These are phyloP conservation scores for Drosophila littoralis DNA, from an alignment of 1,140 invertebrate genomes.

Conservation along the genomic window DNA sequence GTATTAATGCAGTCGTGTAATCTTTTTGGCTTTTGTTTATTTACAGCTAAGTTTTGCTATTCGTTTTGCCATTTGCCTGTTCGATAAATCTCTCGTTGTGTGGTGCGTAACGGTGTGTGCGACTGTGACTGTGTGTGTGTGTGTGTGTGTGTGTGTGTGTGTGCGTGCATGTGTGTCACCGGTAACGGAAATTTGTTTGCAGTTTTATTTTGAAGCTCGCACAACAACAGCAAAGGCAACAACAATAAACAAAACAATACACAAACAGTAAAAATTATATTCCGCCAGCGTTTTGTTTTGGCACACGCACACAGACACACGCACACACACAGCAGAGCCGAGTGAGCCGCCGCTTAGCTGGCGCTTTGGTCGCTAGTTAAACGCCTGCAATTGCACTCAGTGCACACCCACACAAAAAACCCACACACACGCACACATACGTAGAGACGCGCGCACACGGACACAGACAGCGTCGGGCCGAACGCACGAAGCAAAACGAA, in stretches of 20 bases:
- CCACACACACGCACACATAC: slow-evolving; percentile 4
- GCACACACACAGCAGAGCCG: slow-evolving; percentile 3
- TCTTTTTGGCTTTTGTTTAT: slow-evolving; percentile 3
- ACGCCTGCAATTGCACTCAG: slow-evolving; percentile 65
- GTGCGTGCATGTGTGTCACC: slow-evolving; percentile 34
- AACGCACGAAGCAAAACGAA: slow-evolving; percentile 9
- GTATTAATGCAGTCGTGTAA: neutral
- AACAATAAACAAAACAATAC: slow-evolving; percentile 34
- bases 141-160: slow-evolving; percentile 10
- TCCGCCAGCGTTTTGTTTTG: slow-evolving; percentile 36
- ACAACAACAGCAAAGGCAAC: slow-evolving; percentile 34
- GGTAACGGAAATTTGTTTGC: slow-evolving; percentile 69
- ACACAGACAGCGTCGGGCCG: slow-evolving; percentile 3
- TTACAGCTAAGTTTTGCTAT: slow-evolving; percentile 33
- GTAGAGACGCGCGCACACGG: slow-evolving; percentile 1
- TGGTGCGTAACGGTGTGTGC: neutral
- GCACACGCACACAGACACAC: neutral
- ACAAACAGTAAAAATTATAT: slow-evolving; percentile 46
- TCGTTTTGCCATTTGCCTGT: slow-evolving; percentile 37
- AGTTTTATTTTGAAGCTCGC: slow-evolving; percentile 57
- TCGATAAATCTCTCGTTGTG: slow-evolving; percentile 24
- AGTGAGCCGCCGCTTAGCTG: slow-evolving; percentile 49
- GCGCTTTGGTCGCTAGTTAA: slow-evolving; percentile 55
- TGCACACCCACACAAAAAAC: slow-evolving; percentile 12
- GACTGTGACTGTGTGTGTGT: neutral